phyloP scores from a whole-genome alignment of 2,888 invertebrate species.

The Trypoxylon attenuatum region DNA sequence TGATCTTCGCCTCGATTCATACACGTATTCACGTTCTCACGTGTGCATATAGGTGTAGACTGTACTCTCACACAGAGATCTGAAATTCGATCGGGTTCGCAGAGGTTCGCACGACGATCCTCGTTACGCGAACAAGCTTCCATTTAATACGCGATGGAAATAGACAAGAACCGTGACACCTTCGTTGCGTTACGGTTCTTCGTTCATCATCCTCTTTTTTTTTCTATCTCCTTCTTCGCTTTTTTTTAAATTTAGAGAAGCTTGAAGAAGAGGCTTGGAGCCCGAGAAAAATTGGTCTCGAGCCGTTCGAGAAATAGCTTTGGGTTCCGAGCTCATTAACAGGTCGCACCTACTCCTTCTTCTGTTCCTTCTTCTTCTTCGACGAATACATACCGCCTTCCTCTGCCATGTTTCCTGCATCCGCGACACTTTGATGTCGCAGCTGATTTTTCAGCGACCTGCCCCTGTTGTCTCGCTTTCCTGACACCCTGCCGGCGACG shows the following conservation, averaged over 20 bases:
- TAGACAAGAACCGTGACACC: background rate
- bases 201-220: too few relatives aligned
- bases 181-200: too few relatives aligned
- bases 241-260: background rate
- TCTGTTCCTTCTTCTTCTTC: background rate
- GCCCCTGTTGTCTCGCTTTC: too few relatives aligned
- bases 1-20: too few relatives aligned
- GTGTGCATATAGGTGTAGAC: too few relatives aligned
- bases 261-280: background rate
- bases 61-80: too few relatives aligned
- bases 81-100: constrained; percentile 50
- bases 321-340: background rate
- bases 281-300: background rate
- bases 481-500: background rate
- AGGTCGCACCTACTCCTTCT: background rate
- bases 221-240: too few relatives aligned
- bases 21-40: too few relatives aligned
- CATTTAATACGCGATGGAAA: background rate
- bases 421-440: background rate
- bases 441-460: background rate
- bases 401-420: background rate
- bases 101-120: constrained; percentile 34
- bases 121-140: constrained; percentile 29
- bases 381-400: background rate
- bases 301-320: background rate